Percentiles rank a stretch among this genome's conserved stretches.
Evolutionary conservation across 2,113 vertebrate genomes (phyloP).

Genomic region (Odobenus rosmarus): DNA sequence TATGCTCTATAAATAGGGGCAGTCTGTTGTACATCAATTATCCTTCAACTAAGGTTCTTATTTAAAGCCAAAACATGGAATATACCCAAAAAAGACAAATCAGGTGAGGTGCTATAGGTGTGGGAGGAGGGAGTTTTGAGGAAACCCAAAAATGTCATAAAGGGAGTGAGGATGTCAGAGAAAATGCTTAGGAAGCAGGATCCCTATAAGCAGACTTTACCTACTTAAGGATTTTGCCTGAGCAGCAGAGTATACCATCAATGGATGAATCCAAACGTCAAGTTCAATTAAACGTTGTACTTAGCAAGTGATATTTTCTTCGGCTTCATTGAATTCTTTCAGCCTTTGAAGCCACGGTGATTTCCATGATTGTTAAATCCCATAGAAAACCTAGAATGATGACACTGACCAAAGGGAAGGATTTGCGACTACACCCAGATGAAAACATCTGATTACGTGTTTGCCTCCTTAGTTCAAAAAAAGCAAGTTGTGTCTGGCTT

Average conservation of each 20-base stretch:
- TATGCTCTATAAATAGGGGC: background rate
- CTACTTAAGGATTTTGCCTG: slow-evolving; percentile 3
- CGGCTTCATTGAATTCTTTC: slow-evolving; percentile 9
- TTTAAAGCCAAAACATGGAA: background rate
- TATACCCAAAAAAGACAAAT: background rate
- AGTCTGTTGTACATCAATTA: background rate
- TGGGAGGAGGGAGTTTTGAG: background rate
- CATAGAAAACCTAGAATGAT: slow-evolving; percentile 39
- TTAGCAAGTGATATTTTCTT: background rate
- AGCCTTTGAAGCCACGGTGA: background rate
- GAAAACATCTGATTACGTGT: slow-evolving; percentile 12
- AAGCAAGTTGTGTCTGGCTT: slow-evolving; percentile 17
- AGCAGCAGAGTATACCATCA: background rate
- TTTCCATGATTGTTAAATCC: slow-evolving; percentile 28
- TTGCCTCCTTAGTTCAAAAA: slow-evolving; percentile 17
- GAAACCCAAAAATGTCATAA: slow-evolving; percentile 29
- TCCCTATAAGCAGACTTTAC: background rate
- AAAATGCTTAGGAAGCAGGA: background rate
- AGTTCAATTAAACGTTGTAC: slow-evolving; percentile 35
- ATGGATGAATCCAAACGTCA: slow-evolving; percentile 30
- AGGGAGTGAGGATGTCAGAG: background rate
- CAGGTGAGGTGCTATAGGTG: background rate
- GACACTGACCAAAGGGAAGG: slow-evolving; percentile 17
- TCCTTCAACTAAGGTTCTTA: background rate
- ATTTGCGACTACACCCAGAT: background rate